Percentiles rank a stretch among this genome's conserved stretches.
Evolutionary conservation across 2,888 invertebrate genomes (phyloP).

Genomic region (Agrilus mali): DNA sequence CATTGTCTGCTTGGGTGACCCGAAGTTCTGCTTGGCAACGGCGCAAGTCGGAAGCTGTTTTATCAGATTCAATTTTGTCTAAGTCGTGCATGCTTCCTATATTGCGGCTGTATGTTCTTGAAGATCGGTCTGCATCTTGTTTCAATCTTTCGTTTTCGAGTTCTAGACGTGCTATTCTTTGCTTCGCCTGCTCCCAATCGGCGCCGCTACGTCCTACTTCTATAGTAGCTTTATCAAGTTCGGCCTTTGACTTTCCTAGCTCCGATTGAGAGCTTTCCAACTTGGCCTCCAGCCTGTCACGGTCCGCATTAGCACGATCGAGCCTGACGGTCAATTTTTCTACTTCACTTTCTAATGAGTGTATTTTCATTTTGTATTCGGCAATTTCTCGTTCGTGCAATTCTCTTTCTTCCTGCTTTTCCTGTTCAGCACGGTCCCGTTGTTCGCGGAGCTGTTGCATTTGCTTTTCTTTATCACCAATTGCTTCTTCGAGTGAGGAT

Average conservation of each 20-base stretch:
- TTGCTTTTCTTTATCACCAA: slow-evolving; percentile 94
- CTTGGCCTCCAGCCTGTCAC: slow-evolving; percentile 82
- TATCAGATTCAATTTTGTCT: slow-evolving; percentile 74
- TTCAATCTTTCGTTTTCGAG: slow-evolving; percentile 82
- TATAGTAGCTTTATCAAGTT: slow-evolving; percentile 80
- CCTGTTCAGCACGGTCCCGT: slow-evolving; percentile 88
- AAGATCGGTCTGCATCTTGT: slow-evolving; percentile 51
- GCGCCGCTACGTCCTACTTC: slow-evolving; percentile 82
- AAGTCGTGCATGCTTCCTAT: slow-evolving; percentile 64
- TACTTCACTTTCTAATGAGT: slow-evolving; percentile 82
- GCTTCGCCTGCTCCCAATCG: slow-evolving; percentile 79
- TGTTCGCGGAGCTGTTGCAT: slow-evolving; percentile 90
- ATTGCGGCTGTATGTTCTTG: slow-evolving; percentile 71
- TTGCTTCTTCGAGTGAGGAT: slow-evolving; percentile 86
- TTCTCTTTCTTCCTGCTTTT: slow-evolving; percentile 91
- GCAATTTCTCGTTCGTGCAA: slow-evolving; percentile 85
- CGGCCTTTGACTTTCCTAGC: slow-evolving; percentile 87
- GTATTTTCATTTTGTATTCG: slow-evolving; percentile 90
- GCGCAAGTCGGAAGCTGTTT: slow-evolving; percentile 69
- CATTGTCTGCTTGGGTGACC: slow-evolving; percentile 84
- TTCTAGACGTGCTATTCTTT: slow-evolving; percentile 71
- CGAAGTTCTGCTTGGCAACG: slow-evolving; percentile 81
- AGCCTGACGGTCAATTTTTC: slow-evolving; percentile 77
- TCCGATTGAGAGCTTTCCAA: slow-evolving; percentile 88
- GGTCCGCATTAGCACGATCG: slow-evolving; percentile 80